A percentile compares a stretch with the other conserved stretches of the same genome.
Conservation (phyloP, 2,113 vertebrate species). For the Cercocebus atys region DNA sequence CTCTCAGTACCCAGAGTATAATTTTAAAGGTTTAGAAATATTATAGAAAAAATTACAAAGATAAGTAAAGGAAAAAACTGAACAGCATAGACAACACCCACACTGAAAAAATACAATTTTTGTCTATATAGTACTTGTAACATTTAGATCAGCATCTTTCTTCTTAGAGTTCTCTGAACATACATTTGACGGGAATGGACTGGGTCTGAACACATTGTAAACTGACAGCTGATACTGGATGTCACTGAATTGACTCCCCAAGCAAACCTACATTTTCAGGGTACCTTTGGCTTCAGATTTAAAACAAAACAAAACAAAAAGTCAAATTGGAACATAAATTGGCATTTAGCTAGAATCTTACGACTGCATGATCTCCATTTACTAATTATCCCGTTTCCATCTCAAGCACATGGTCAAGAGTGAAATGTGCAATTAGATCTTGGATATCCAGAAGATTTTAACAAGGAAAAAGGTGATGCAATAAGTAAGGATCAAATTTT, state of each 20-base stretch:
- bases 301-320: not conserved
- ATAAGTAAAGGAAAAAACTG: not conserved
- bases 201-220: not conserved
- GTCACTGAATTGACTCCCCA: not conserved
- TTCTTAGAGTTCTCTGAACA: not conserved
- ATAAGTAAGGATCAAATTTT: not conserved
- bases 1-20: not conserved
- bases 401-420: not conserved
- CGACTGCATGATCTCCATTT: not conserved
- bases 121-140: not conserved
- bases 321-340: not conserved
- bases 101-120: not conserved
- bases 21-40: not conserved
- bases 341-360: not conserved
- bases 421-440: not conserved
- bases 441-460: not conserved
- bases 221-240: not conserved
- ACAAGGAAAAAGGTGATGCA: not conserved
- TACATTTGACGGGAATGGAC: not conserved
- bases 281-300: not conserved
- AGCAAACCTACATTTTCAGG: not conserved
- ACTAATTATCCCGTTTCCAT: not conserved
- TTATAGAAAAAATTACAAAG: not conserved
- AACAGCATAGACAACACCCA: not conserved
- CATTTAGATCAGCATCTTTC: not conserved